Base-by-base conservation (phyloP, 2,888 invertebrate genomes). In the Augiades crinisus region DNA sequence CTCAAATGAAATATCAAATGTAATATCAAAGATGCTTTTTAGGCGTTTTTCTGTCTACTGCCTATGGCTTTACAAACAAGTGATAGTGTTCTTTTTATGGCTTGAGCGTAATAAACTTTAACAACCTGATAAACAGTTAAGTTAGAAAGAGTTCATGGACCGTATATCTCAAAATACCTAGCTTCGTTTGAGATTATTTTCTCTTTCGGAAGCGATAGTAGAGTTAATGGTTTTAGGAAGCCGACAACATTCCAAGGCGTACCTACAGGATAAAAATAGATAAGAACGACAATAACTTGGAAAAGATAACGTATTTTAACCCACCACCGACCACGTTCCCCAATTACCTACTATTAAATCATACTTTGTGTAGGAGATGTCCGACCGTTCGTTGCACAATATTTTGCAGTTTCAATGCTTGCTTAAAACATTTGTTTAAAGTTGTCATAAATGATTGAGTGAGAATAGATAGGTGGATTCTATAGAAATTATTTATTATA, bases 81-180 rank as follows among this genome's bases (percentile, higher is more conserved):
- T n/a, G n/a, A n/a, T 5, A 21, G 3, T 10, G n/a, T 14, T 31
- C 12, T 10, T 21, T 36, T 47, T 47, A 40, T 22, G 40, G 27
- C 19, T 21, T 14, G n/a, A 27, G 5, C 8, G 14, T 12, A 21
- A 47, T 31, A 47, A 44, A 44, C 30, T 22, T 40, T 33, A 27
- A 37, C 36, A 30, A 37, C 19, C 13, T 24, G 40, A 40, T 47
- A 47, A 31, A 47, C 4, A 12, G 14, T 46, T 14, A 36, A 54
- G 30, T 45, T 41, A 45, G 54, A 12, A 7, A 56, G 58, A 58
- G 58, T 59, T 56, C 45, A 56, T 33, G 58, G 30, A 31, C 31
- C 47, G n/a, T 33, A 21, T 47, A 47, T 47, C 47, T 40, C 16
- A 8, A 31, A 27, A 40, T 12, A 37, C 16, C n/a, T 38, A 30